Percentiles rank a stretch among this genome's conserved stretches.
phyloP scores from a whole-genome alignment of 2,113 vertebrate species.

The Hypocryptadius cinnamomeus region DNA sequence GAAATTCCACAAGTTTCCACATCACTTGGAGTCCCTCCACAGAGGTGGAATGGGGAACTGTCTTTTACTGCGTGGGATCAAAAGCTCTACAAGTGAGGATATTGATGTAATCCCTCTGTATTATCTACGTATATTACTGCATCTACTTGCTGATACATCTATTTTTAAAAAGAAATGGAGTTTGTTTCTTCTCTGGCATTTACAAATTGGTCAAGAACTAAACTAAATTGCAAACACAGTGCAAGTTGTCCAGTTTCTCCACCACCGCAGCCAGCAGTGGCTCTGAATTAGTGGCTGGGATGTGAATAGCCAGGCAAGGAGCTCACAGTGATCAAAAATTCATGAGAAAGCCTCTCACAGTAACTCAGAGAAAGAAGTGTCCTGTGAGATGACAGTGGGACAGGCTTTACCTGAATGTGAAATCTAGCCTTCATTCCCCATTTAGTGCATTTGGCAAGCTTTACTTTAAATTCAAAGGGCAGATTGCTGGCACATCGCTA shows the following conservation, averaged over 20 bases:
- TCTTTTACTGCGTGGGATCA: constrained; percentile 71
- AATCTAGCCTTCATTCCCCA: neutral
- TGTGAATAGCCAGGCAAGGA: neutral
- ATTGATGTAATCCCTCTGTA: neutral
- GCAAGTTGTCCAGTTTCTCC: neutral
- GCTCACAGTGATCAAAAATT: neutral
- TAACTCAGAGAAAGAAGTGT: neutral
- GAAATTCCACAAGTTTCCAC: constrained; percentile 60
- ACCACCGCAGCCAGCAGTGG: neutral
- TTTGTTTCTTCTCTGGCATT: neutral
- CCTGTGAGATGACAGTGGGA: neutral
- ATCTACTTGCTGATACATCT: neutral
- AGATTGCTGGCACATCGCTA: neutral
- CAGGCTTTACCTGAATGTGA: neutral
- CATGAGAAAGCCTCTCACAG: neutral
- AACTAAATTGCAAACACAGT: neutral
- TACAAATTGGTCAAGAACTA: neutral
- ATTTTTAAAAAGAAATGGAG: neutral
- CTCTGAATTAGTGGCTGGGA: neutral
- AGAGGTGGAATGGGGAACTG: constrained; percentile 64
- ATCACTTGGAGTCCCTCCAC: constrained; percentile 62
- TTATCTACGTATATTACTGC: neutral
- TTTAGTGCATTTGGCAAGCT: neutral
- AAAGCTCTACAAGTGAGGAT: constrained; percentile 43
- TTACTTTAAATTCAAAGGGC: neutral